A percentile compares a stretch with the other conserved stretches of the same genome.
Conservation (phyloP, 2,888 invertebrate genomes). For the Plusia festucae region DNA sequence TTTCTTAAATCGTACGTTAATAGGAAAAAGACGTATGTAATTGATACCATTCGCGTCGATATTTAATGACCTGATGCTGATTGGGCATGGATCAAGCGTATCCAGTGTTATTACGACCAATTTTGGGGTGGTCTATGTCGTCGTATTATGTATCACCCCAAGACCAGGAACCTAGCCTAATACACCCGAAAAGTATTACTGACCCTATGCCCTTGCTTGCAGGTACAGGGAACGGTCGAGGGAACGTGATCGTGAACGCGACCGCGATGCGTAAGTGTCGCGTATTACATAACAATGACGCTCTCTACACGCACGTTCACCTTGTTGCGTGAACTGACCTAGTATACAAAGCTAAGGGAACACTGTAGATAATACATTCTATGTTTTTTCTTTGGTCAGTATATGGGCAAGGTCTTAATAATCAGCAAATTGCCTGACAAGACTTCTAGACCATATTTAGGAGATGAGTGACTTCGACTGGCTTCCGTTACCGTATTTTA, state of each 20-base stretch:
- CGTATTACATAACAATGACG: slow-evolving; percentile 42
- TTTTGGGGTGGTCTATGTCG: background rate
- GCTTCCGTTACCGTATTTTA: background rate
- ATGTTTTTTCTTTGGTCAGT: slow-evolving; percentile 21
- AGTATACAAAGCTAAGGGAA: slow-evolving; percentile 12
- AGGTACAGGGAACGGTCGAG: slow-evolving; percentile 93
- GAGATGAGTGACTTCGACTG: background rate
- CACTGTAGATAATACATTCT: slow-evolving; percentile 19
- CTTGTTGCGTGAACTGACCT: slow-evolving; percentile 33
- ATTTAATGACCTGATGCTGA: background rate
- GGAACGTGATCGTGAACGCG: slow-evolving; percentile 91
- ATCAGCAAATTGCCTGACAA: background rate
- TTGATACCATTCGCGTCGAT: background rate
- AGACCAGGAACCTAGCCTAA: slow-evolving; percentile 13
- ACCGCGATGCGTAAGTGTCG: slow-evolving; percentile 90
- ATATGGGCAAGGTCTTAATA: background rate
- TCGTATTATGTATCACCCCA: background rate
- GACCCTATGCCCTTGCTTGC: slow-evolving; percentile 73
- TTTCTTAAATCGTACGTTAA: too few species aligned
- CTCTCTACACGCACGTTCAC: slow-evolving; percentile 45
- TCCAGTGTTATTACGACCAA: background rate
- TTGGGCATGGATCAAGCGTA: slow-evolving; percentile 7
- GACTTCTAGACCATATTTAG: background rate
- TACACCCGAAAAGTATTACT: slow-evolving; percentile 46
- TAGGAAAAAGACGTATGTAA: too few species aligned